Conservation (phyloP, 2,113 vertebrate genomes). For the Piprites chloris region DNA sequence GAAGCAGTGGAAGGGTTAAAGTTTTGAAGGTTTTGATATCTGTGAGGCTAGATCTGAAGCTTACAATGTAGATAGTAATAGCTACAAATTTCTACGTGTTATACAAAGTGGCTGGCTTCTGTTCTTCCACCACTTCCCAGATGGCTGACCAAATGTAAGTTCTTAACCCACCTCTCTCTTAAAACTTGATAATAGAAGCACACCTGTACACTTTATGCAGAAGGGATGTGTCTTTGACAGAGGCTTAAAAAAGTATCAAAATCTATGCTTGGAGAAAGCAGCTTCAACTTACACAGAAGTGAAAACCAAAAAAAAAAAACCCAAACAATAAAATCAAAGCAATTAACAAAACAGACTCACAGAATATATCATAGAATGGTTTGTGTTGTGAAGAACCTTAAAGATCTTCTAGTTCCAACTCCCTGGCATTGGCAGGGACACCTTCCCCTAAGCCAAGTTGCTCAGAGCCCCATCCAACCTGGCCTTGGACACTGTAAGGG, state of each 20-base stretch:
- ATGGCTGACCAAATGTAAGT: neutral
- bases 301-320: neutral
- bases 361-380: neutral
- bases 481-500: accelerated
- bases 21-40: slow-evolving; percentile 60
- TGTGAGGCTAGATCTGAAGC: slow-evolving; percentile 51
- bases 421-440: neutral
- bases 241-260: neutral
- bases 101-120: slow-evolving; percentile 31
- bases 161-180: neutral
- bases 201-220: neutral
- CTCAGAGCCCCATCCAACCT: neutral
- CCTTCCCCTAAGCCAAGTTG: neutral
- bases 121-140: neutral
- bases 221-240: neutral
- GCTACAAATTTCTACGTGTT: neutral
- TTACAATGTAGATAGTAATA: slow-evolving; percentile 14
- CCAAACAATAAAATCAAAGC: neutral
- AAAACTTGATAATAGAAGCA: neutral
- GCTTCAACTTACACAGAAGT: neutral
- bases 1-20: slow-evolving; percentile 66
- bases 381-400: neutral
- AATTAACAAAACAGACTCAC: neutral
- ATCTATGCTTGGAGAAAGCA: neutral
- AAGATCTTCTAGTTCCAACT: neutral